phyloP scores from a whole-genome alignment of 1,140 invertebrate genomes.

The Oryzaephilus surinamensis region DNA sequence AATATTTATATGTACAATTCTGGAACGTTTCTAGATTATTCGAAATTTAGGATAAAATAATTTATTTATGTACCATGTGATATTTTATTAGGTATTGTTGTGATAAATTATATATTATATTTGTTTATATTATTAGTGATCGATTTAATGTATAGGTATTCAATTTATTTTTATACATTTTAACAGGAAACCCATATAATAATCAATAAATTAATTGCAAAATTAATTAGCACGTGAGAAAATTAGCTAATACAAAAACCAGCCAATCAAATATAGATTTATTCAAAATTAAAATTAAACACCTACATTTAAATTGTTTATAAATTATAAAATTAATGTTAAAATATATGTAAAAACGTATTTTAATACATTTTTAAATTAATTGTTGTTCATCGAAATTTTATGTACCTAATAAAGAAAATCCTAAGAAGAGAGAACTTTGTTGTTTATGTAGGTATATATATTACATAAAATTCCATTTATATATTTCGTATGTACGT shows the following conservation, averaged over 20 bases:
- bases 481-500: too few species aligned
- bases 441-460: too few species aligned
- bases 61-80: background rate
- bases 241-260: too few species aligned
- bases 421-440: too few species aligned
- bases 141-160: background rate
- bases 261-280: too few species aligned
- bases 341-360: background rate
- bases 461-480: too few species aligned
- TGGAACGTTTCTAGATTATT: background rate
- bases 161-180: background rate
- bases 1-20: background rate
- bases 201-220: too few species aligned
- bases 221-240: too few species aligned
- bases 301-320: background rate
- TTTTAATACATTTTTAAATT: slow-evolving; percentile 1
- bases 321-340: slow-evolving; percentile 3
- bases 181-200: too few species aligned
- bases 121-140: background rate
- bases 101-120: background rate
- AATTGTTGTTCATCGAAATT: slow-evolving; percentile 5
- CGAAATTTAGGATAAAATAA: background rate
- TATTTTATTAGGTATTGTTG: background rate
- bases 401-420: too few species aligned
- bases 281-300: background rate